Conservation (phyloP, 2,888 invertebrate species). For the Drosophila mettleri region DNA sequence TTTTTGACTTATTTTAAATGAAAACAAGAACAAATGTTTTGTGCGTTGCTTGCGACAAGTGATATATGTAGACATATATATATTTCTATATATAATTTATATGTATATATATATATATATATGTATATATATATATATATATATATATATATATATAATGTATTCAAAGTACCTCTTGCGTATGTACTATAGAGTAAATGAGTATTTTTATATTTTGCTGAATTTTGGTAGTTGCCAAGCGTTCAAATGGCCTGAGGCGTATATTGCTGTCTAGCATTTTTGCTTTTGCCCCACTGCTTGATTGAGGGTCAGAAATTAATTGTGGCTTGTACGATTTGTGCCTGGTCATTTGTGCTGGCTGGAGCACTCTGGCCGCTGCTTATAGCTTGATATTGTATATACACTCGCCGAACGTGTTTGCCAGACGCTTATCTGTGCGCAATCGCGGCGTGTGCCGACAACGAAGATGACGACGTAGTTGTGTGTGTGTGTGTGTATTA, state of each 20-base stretch:
- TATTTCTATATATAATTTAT: too few species aligned
- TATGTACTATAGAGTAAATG: conserved; percentile 12
- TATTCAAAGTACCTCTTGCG: conserved; percentile 14
- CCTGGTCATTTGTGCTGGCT: conserved; percentile 10
- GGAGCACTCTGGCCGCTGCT: background rate
- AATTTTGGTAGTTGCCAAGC: conserved; percentile 50
- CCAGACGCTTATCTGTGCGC: conserved; percentile 28
- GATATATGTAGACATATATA: conserved; percentile 20
- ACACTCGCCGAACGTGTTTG: conserved; percentile 39
- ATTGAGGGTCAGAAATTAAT: conserved; percentile 45
- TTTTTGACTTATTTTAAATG: conserved; percentile 62
- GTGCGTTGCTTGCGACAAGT: conserved; percentile 16
- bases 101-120: background rate
- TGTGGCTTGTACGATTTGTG: conserved; percentile 1
- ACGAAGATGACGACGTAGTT: background rate
- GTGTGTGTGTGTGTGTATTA: background rate
- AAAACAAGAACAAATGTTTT: conserved; percentile 17
- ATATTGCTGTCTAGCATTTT: conserved; percentile 8
- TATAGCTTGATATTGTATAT: background rate
- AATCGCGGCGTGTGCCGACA: conserved; percentile 30
- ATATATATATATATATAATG: background rate
- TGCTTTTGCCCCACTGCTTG: conserved; percentile 21
- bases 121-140: conserved; percentile 1
- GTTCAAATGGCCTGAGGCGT: conserved; percentile 20
- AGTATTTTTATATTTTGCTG: conserved; percentile 34